Base-by-base conservation (phyloP, 2,113 vertebrate genomes). In the Serranochromis macrocephalus region DNA sequence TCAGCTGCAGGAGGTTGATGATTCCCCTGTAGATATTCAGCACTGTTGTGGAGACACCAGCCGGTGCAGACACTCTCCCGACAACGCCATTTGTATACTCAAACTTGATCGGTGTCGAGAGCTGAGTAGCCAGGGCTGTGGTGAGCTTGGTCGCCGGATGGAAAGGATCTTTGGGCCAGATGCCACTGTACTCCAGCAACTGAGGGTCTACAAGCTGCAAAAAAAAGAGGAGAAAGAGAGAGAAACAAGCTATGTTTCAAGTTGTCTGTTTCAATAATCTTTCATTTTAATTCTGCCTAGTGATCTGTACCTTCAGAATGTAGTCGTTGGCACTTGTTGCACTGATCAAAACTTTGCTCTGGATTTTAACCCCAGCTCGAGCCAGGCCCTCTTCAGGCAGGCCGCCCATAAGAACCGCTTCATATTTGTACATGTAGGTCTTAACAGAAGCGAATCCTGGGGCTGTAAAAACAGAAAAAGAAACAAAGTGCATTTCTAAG, bases 21-120 rank as follows among this genome's bases (percentile, higher is more conserved):
- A 97, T 90, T 89, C 97, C 97, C 95, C 89, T 97, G 83, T 92
- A 71, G 78, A 97, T 47, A 85, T 98, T 99, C 86, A 96, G 17
- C 9, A 97, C 95, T 3, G 82, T 91, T 6, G 89, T 40, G 1
- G 95, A 92, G 42, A 96, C 86, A 10, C 93, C 94, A 82, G 91
- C 86, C 1, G 97, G 91, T 38, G 97, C 96, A 73, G 92, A 96
- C n/a, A 98, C 92, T 54, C 90, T 96, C 45, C 96, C 96, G 7
- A 97, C 68, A 2, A 95, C 91, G 47, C 97, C 97, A 3, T 91
- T 96, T 19, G 2, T 75, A 51, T 97, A 97, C 91, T 97, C 95
- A 94, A 97, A 97, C 89, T 95, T 97, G 89, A 97, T 91, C 17
- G 96, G 95, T 42, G 89, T 93, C 17, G 26, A 54, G 13, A 97